Conservation (phyloP, 2,113 vertebrate genomes). For the Sinocyclocheilus anshuiensis region DNA sequence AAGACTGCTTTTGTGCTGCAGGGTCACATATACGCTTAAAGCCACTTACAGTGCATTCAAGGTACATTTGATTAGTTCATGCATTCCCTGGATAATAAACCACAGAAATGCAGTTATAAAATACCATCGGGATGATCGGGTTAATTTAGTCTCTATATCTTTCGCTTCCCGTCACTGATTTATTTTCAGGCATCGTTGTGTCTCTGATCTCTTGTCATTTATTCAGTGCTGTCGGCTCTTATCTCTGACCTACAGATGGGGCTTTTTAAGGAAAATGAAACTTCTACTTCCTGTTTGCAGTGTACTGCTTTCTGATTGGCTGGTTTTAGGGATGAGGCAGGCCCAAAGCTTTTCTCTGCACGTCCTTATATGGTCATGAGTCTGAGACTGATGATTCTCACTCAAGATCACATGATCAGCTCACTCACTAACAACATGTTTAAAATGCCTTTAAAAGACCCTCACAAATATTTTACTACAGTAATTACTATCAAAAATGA, state of each 20-base stretch:
- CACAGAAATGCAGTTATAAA: neutral
- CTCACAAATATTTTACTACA: neutral
- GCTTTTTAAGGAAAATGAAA: constrained; percentile 46
- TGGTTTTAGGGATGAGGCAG: constrained; percentile 36
- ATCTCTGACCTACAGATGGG: constrained; percentile 21
- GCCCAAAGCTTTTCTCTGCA: constrained; percentile 34
- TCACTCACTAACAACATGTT: neutral
- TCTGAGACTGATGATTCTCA: constrained; percentile 20
- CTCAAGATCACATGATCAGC: constrained; percentile 6
- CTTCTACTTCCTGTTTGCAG: constrained; percentile 66
- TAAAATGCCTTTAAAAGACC: neutral
- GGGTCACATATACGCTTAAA: neutral
- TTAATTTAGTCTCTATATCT: neutral
- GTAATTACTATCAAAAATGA: neutral
- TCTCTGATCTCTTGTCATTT: neutral
- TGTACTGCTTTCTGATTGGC: constrained; percentile 60
- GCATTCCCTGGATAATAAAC: neutral
- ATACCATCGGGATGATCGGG: neutral
- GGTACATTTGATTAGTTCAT: neutral
- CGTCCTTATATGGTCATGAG: constrained; percentile 68
- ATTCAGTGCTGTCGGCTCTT: constrained; percentile 58
- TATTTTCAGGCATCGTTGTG: neutral
- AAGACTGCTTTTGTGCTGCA: too few species aligned
- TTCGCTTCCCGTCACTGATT: neutral
- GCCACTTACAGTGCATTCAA: neutral